Percentiles rank a stretch among this genome's conserved stretches.
phyloP scores from a whole-genome alignment of 2,797 vertebrate genomes.

The Sebastes trivittatus region DNA sequence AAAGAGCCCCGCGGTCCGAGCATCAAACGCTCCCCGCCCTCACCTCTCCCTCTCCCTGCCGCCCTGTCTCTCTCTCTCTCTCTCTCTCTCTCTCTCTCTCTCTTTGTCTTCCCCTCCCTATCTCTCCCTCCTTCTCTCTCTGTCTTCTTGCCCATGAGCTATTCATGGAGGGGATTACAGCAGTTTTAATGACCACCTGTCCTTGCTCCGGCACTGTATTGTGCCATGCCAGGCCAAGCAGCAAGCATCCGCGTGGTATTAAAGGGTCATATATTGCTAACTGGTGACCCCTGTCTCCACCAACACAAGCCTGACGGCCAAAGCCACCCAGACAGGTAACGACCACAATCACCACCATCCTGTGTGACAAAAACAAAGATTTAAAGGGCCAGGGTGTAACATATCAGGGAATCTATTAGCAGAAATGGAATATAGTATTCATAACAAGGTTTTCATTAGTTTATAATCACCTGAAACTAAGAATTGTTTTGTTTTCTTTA shows the following conservation, averaged over 20 bases:
- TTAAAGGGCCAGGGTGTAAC: no score
- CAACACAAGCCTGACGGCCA: constrained; percentile 34
- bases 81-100: constrained; percentile 46
- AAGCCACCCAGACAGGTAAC: constrained; percentile 44
- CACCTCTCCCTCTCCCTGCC: constrained; percentile 30
- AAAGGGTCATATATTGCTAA: constrained; percentile 64
- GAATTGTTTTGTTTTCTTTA: no score
- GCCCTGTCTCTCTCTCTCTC: constrained; percentile 47
- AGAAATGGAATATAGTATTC: no score
- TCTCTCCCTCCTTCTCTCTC: constrained; percentile 38
- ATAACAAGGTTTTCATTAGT: no score
- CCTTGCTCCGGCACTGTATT: constrained; percentile 71
- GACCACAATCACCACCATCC: neutral
- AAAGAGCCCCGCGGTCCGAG: constrained; percentile 76
- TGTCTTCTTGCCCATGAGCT: constrained; percentile 73
- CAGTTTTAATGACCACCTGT: constrained; percentile 87
- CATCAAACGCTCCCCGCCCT: constrained; percentile 76
- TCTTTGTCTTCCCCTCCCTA: constrained; percentile 45
- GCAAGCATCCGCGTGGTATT: constrained; percentile 64
- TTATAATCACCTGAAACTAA: no score
- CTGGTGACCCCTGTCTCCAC: constrained; percentile 69
- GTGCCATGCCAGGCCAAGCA: constrained; percentile 75
- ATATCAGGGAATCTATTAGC: no score
- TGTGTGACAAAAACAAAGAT: neutral
- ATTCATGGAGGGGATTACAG: constrained; percentile 84